These are phyloP conservation scores for Melanaphis sacchari DNA, from an alignment of 1,140 invertebrate genomes.

Conservation along the genomic window DNA sequence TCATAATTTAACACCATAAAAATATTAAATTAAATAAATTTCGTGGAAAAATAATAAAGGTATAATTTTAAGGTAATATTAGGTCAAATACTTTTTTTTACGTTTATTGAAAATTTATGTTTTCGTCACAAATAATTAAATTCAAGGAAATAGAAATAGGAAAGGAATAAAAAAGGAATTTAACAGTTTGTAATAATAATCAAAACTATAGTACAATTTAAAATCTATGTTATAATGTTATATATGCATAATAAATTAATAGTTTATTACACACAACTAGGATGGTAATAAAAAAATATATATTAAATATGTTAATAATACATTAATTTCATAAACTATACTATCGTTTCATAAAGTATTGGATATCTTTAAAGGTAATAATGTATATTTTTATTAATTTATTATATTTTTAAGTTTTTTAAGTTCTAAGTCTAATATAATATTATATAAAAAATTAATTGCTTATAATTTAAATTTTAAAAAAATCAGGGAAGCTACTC, in stretches of 20 bases:
- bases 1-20: background rate
- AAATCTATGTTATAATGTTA: background rate
- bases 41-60: background rate
- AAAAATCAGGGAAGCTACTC: background rate
- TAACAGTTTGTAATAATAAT: background rate
- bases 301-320: background rate
- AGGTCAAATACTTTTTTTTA: background rate
- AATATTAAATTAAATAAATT: background rate
- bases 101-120: background rate
- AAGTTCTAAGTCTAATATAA: background rate
- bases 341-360: background rate
- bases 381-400: background rate
- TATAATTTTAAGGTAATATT: background rate
- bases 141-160: background rate
- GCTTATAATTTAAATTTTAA: background rate
- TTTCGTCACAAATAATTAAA: background rate
- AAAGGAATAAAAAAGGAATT: background rate
- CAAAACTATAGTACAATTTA: background rate
- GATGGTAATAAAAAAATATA: background rate
- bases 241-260: background rate
- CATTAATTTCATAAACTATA: background rate
- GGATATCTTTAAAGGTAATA: background rate
- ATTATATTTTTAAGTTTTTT: background rate
- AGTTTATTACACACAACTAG: background rate
- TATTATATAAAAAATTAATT: background rate